phyloP scores from a whole-genome alignment of 2,888 invertebrate species.

The Parascotia fuliginaria region DNA sequence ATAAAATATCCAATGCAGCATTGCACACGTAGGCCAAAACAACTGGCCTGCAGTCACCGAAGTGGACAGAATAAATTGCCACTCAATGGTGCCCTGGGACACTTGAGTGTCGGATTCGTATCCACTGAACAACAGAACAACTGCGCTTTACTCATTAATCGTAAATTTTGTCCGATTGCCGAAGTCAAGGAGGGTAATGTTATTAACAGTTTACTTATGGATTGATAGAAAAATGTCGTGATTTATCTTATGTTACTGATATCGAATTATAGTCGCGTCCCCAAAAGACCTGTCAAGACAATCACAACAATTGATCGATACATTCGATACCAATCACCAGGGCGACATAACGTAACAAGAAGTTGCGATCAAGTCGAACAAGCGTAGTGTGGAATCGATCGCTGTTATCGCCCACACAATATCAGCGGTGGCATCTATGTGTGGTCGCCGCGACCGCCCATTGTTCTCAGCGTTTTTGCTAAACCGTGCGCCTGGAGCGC shows the following conservation, averaged over 20 bases:
- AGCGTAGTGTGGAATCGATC: constrained; percentile 63
- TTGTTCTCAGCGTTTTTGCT: constrained; percentile 53
- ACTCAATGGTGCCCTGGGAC: too few species aligned
- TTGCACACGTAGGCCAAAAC: too few species aligned
- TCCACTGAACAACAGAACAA: too few species aligned
- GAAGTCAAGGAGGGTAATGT: too few species aligned
- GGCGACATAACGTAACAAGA: constrained; percentile 58
- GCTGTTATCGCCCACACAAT: constrained; percentile 63
- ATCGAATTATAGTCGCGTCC: neutral
- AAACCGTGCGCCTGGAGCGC: constrained; percentile 54
- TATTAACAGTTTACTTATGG: too few species aligned
- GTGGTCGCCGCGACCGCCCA: constrained; percentile 47
- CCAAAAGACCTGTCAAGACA: constrained; percentile 16
- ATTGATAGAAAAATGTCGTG: too few species aligned
- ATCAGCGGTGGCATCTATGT: constrained; percentile 41
- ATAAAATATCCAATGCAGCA: too few species aligned
- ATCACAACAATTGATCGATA: constrained; percentile 52
- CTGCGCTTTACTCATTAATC: too few species aligned
- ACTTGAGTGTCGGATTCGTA: too few species aligned
- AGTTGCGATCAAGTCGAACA: constrained; percentile 45
- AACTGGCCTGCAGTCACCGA: too few species aligned
- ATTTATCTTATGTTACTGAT: neutral
- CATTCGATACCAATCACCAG: constrained; percentile 64
- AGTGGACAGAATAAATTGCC: too few species aligned
- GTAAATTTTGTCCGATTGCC: too few species aligned